Evolutionary conservation across 2,888 invertebrate species (phyloP).

Genomic region (Cryptocephalus primarius): DNA sequence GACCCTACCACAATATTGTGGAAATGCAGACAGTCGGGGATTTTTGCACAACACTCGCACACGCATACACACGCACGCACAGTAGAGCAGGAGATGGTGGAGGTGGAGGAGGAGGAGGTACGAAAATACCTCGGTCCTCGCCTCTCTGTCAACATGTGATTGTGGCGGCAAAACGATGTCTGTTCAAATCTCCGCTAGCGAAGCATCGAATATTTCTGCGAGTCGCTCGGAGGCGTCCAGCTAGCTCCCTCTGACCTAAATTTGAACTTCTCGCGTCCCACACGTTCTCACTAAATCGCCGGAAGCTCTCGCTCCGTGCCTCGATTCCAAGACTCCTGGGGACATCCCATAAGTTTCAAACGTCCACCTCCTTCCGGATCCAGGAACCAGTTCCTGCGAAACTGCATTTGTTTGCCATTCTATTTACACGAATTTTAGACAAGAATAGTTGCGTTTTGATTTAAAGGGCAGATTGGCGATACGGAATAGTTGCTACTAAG

Average conservation of each 20-base stretch:
- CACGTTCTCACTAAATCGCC: neutral
- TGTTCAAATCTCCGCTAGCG: constrained; percentile 11
- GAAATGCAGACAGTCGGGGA: constrained; percentile 15
- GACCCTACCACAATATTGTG: constrained; percentile 14
- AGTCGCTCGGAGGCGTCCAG: neutral
- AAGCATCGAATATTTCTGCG: neutral
- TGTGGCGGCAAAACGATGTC: constrained; percentile 19
- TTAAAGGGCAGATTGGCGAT: too few species aligned
- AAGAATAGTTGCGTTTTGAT: too few species aligned
- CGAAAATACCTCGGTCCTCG: constrained; percentile 5
- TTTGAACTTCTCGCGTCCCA: neutral
- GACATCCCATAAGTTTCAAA: too few species aligned
- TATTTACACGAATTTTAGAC: too few species aligned
- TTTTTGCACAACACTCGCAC: constrained; percentile 3
- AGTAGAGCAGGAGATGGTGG: constrained; percentile 5
- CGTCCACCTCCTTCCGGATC: too few species aligned
- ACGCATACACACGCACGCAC: too few species aligned
- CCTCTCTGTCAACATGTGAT: constrained; percentile 16
- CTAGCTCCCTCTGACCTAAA: constrained; percentile 6
- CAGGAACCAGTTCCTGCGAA: too few species aligned
- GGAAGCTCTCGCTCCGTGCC: too few species aligned
- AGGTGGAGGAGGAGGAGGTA: neutral
- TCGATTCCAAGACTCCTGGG: too few species aligned
- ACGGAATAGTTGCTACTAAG: too few species aligned
- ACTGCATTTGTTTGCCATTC: too few species aligned